Percentiles rank a stretch among this genome's conserved stretches.
These are phyloP conservation scores for Triplophysa yarkandensis DNA, from an alignment of 2,797 vertebrate species.

Conservation along the genomic window DNA sequence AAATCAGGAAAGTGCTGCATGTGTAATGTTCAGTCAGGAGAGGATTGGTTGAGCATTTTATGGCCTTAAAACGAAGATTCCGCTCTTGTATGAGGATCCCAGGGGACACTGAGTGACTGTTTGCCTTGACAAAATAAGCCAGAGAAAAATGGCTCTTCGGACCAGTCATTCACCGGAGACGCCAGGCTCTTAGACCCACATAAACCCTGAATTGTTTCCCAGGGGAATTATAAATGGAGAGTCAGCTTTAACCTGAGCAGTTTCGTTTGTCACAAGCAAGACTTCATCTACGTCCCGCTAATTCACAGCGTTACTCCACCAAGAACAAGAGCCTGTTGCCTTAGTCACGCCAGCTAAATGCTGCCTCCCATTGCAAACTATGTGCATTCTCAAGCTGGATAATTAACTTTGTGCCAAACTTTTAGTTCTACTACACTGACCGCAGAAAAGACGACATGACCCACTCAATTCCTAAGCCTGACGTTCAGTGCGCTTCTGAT, in stretches of 20 bases:
- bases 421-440: conserved; percentile 7
- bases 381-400: background rate
- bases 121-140: background rate
- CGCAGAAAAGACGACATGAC: background rate
- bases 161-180: background rate
- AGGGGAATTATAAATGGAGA: conserved; percentile 1
- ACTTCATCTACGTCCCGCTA: background rate
- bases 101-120: background rate
- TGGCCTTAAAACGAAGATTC: background rate
- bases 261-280: background rate
- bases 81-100: background rate
- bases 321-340: background rate
- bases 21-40: background rate
- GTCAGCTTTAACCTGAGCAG: conserved; percentile 5
- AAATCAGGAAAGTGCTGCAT: background rate
- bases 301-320: background rate
- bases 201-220: background rate
- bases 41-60: background rate
- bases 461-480: background rate
- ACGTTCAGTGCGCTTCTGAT: background rate
- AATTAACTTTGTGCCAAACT: background rate
- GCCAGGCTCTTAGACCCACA: background rate
- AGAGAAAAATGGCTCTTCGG: background rate
- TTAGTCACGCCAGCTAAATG: background rate
- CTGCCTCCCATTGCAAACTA: background rate